Evolutionary conservation across 2,888 invertebrate species (phyloP).

Genomic region (Andrena flavipes): DNA sequence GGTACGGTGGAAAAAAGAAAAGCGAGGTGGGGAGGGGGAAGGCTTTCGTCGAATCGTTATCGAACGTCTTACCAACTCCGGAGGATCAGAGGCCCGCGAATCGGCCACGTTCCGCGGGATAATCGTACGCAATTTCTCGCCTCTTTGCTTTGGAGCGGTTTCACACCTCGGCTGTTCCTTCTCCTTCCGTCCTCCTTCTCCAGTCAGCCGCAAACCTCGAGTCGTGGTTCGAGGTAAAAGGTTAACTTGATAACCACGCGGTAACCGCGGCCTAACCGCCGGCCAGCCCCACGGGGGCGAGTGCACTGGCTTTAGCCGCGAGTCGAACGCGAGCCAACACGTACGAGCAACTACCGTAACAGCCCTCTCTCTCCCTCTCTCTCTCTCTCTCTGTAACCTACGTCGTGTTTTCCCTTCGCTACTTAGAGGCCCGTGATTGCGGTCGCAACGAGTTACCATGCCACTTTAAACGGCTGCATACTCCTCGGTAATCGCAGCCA

Average conservation of each 20-base stretch:
- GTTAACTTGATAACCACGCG: conserved; percentile 84
- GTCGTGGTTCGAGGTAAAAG: conserved; percentile 80
- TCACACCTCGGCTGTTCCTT: conserved; percentile 80
- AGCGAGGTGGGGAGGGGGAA: conserved; percentile 10
- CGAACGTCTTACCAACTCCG: conserved; percentile 63
- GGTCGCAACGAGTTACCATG: conserved; percentile 62
- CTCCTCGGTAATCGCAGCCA: conserved; percentile 43
- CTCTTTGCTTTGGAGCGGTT: conserved; percentile 85
- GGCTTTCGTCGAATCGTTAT: conserved; percentile 80
- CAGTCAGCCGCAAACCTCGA: conserved; percentile 67
- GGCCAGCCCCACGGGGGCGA: conserved; percentile 44
- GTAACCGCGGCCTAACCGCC: conserved; percentile 79
- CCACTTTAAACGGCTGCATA: conserved; percentile 59
- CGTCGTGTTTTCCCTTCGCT: conserved; percentile 64
- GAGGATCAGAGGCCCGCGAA: conserved; percentile 17
- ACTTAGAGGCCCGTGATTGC: conserved; percentile 68
- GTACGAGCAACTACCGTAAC: conserved; percentile 73
- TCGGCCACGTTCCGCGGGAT: conserved; percentile 76
- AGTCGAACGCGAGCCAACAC: conserved; percentile 69
- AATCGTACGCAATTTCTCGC: conserved; percentile 84
- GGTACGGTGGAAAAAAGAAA: not conserved
- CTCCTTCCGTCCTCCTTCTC: conserved; percentile 42
- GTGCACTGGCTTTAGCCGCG: conserved; percentile 29
- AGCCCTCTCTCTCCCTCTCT: conserved; percentile 26
- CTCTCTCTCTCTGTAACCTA: conserved; percentile 11